Conservation (phyloP, 30 jellyfish, hydroid and myxozoan genomes). For the Nemopilema nomurai region DNA sequence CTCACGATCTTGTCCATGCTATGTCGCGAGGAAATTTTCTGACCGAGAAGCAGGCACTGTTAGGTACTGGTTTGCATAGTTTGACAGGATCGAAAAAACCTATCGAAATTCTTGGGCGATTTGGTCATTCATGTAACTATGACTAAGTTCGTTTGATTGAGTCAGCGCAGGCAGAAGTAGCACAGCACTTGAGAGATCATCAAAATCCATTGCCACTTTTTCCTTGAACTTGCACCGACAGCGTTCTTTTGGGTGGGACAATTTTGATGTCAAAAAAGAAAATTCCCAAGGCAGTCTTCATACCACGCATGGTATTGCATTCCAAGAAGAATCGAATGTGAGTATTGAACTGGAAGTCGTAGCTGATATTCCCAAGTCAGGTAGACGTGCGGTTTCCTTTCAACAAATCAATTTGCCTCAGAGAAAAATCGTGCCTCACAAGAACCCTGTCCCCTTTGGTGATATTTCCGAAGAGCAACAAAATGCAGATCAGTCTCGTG, state of each 20-base stretch:
- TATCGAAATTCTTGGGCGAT: conserved; percentile 15
- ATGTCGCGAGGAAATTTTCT: conserved; percentile 37
- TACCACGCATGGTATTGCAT: conserved; percentile 29
- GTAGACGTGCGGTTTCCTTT: conserved; percentile 6
- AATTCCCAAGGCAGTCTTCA: conserved; percentile 18
- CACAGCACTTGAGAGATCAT: conserved; percentile 7
- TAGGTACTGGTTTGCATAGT: conserved; percentile 27
- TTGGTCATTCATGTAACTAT: conserved; percentile 23
- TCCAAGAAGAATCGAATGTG: conserved; percentile 16
- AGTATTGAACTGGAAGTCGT: not conserved
- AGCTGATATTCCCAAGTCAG: conserved; percentile 18
- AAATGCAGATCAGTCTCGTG: not conserved
- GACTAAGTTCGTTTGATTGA: conserved; percentile 41
- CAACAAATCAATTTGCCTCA: conserved; percentile 12
- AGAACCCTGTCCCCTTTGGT: conserved; percentile 21
- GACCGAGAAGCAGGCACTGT: conserved; percentile 32
- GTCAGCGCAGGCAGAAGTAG: conserved; percentile 61
- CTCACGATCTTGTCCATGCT: conserved; percentile 43
- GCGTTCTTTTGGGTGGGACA: conserved; percentile 60
- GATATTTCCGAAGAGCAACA: not conserved
- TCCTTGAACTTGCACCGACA: conserved; percentile 9
- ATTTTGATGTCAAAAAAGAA: conserved; percentile 35
- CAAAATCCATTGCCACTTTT: conserved; percentile 45
- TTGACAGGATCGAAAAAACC: conserved; percentile 31
- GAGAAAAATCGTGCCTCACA: conserved; percentile 32